Conservation (phyloP, 2,797 vertebrate genomes). For the Trichosurus vulpecula region DNA sequence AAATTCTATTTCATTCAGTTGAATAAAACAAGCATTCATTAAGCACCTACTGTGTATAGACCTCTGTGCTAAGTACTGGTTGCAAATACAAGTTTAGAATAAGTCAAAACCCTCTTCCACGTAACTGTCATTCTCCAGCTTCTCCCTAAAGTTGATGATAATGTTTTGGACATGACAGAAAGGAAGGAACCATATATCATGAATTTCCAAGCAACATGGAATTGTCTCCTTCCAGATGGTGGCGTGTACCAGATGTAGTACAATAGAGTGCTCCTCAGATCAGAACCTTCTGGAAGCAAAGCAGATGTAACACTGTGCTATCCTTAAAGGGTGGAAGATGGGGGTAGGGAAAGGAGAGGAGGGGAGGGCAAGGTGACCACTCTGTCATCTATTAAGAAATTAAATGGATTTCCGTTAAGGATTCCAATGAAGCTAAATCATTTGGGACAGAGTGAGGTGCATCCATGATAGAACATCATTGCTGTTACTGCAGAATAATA, state of each 20-base stretch:
- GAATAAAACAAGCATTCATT: not conserved
- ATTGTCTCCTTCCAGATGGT: not conserved
- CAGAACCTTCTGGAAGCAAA: not conserved
- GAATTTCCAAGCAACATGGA: not conserved
- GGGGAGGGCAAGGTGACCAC: not conserved
- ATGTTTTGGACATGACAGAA: not conserved
- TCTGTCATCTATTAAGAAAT: not conserved
- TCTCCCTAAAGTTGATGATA: not conserved
- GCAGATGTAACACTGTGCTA: not conserved
- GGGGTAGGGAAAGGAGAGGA: not conserved
- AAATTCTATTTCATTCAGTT: not conserved
- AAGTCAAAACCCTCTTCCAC: not conserved
- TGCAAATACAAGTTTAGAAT: not conserved
- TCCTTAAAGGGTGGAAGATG: not conserved
- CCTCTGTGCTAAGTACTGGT: not conserved
- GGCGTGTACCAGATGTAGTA: not conserved
- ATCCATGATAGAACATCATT: slow-evolving; percentile 9
- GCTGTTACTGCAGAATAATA: not conserved
- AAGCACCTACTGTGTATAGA: not conserved
- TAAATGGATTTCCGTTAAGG: not conserved
- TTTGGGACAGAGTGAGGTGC: not conserved
- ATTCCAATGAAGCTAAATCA: slow-evolving; percentile 6
- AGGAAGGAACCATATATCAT: not conserved
- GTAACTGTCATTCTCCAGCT: not conserved
- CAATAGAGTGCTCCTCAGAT: not conserved